These are phyloP conservation scores for Cairina moschata DNA, from an alignment of 2,113 vertebrate genomes.

Conservation along the genomic window DNA sequence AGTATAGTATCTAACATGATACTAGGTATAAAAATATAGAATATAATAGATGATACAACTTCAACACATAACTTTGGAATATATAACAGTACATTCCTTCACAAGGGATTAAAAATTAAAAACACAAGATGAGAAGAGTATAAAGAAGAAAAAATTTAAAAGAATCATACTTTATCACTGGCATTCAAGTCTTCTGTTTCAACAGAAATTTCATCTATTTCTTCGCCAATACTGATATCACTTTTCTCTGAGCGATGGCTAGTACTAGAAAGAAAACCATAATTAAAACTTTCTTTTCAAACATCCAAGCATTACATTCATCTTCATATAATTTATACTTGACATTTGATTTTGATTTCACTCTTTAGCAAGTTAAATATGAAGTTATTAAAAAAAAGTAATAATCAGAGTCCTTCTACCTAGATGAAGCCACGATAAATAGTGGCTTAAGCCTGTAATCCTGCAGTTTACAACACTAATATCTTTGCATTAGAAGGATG, in stretches of 20 bases:
- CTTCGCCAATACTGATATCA: slow-evolving; percentile 90
- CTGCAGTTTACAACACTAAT: background rate
- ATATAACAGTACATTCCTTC: background rate
- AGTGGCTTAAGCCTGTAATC: background rate
- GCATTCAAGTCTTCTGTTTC: slow-evolving; percentile 80
- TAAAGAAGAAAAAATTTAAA: background rate
- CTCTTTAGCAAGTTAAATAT: background rate
- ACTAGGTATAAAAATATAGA: background rate
- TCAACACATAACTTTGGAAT: background rate
- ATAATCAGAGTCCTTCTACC: background rate
- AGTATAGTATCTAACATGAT: background rate
- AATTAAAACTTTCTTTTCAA: background rate
- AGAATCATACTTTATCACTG: slow-evolving; percentile 84
- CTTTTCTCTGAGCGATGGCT: slow-evolving; percentile 91
- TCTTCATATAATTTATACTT: background rate
- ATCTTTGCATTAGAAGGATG: background rate
- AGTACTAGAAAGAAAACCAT: slow-evolving; percentile 54
- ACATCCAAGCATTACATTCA: background rate
- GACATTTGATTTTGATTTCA: background rate
- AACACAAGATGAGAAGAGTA: background rate
- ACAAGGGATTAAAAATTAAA: background rate
- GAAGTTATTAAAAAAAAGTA: background rate
- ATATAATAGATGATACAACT: background rate
- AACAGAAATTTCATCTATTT: slow-evolving; percentile 91
- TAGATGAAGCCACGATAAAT: background rate